Base-by-base conservation (phyloP, 1,140 invertebrate genomes). In the Zaprionus kolodkinae region DNA sequence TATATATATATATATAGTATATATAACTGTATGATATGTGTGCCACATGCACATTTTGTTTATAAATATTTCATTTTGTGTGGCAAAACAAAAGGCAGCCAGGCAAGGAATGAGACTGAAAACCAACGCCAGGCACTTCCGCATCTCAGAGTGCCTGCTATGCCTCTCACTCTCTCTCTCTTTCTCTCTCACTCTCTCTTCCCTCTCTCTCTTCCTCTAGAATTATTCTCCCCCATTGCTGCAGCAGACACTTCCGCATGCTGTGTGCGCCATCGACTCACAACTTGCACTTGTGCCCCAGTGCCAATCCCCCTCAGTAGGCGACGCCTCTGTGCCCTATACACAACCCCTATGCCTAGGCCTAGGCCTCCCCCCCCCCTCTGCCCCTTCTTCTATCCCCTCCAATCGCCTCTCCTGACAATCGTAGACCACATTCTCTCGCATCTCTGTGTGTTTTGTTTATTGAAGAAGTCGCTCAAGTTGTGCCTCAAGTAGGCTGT, bases 31-130 rank as follows among this genome's bases (percentile, higher is more conserved):
- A n/a, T 48, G 68, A 65, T 74, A 78, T 89, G 66, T 88, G 64
- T 80, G 85, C 81, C 80, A 89, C 85, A 88, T 84, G 81, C 85
- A 70, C 85, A 70, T 80, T 78, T 62, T 70, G 73, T 76, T 76
- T 76, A 76, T 76, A 76, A 76, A 76, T 75, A 75, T 75, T 75
- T 71, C 68, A 71, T 75, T 70, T 75, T 75, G 72, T 75, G 72
- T 71, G 72, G 67, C 72, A 75, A 85, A 89, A 10, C 52, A 43
- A 13, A 17, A 38, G n/a, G n/a, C n/a, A n/a, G n/a, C n/a, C n/a
- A n/a, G n/a, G n/a, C n/a, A n/a, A n/a, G 64, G 54, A 45, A 43
- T 10, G 3, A 67, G 45, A 67, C 71, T 61, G 68, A 55, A 74
- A 56, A 21, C 21, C 57, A 61, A 65, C 45, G 61, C 65, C 30